These are phyloP conservation scores for Apeira syringaria DNA, from an alignment of 2,888 invertebrate genomes.

Conservation along the genomic window DNA sequence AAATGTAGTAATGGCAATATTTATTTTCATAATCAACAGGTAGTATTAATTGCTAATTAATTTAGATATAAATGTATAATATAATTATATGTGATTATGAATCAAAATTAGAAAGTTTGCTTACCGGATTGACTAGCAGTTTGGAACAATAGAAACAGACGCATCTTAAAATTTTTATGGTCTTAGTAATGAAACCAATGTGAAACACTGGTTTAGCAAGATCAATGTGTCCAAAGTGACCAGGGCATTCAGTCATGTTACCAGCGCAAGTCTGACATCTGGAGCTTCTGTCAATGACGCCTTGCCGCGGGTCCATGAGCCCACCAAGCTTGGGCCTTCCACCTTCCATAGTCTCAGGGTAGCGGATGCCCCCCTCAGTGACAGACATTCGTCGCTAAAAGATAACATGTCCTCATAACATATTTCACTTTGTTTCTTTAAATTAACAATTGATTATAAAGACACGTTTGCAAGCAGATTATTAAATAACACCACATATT, in stretches of 20 bases:
- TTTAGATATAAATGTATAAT: no score
- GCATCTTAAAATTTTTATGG: conserved; percentile 98
- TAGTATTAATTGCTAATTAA: no score
- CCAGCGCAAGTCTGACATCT: conserved; percentile 98
- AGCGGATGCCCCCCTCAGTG: conserved; percentile 97
- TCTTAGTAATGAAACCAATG: conserved; percentile 98
- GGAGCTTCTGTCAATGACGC: conserved; percentile 96
- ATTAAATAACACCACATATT: no score
- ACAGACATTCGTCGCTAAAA: conserved; percentile 97
- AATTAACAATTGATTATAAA: no score
- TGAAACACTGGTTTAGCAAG: conserved; percentile 99
- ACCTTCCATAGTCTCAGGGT: conserved; percentile 99
- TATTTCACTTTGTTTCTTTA: background rate
- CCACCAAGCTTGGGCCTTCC: conserved; percentile 99
- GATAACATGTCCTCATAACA: conserved; percentile 12
- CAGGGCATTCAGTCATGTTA: conserved; percentile 99
- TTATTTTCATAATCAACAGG: no score
- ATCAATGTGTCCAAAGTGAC: conserved; percentile 99
- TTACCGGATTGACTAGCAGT: conserved; percentile 96
- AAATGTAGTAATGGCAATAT: no score
- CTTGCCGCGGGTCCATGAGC: conserved; percentile 99
- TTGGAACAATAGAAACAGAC: conserved; percentile 99
- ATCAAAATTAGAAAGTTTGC: no score
- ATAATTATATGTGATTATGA: no score
- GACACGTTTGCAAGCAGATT: no score